A percentile compares a stretch with the other conserved stretches of the same genome.
These are phyloP conservation scores for Poeciliopsis gracilis DNA, from an alignment of 2,797 vertebrate genomes.

Conservation along the genomic window DNA sequence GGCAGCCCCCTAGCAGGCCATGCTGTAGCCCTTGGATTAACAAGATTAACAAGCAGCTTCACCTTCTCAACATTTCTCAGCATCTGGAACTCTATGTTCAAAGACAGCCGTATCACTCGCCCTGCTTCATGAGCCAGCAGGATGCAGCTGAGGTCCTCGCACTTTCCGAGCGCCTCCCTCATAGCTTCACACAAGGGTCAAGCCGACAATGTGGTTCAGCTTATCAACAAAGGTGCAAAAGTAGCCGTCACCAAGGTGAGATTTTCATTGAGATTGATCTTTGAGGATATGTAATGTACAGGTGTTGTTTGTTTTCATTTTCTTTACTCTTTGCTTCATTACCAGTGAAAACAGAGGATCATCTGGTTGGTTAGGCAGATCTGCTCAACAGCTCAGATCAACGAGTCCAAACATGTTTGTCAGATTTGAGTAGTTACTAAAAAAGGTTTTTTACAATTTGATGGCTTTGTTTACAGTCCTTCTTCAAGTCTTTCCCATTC, in stretches of 20 bases:
- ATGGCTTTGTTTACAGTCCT: neutral
- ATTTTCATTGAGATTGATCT: neutral
- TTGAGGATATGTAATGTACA: neutral
- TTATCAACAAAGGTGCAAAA: conserved; percentile 98
- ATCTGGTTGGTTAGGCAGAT: neutral
- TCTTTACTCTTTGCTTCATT: neutral
- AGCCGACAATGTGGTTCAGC: conserved; percentile 97
- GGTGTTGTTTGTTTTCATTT: neutral
- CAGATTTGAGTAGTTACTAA: neutral
- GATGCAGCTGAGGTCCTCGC: conserved; percentile 89
- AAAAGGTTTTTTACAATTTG: neutral
- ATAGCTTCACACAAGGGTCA: conserved; percentile 97
- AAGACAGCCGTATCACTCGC: conserved; percentile 64
- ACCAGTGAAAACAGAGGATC: no score
- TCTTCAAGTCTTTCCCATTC: neutral
- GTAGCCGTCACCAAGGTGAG: conserved; percentile 98
- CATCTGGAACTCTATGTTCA: conserved; percentile 66
- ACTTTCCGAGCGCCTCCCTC: conserved; percentile 97
- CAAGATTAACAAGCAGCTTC: conserved; percentile 1
- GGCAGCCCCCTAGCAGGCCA: conserved; percentile 11
- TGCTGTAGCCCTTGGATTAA: conserved; percentile 1
- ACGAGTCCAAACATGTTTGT: neutral
- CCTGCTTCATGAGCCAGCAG: conserved; percentile 98
- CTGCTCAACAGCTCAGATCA: neutral
- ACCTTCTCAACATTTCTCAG: conserved; percentile 7